Evolutionary conservation across 1,140 invertebrate species (phyloP), one percentile per base, ranked within the genome.

Genomic region (Lordiphosa stackelbergi): DNA sequence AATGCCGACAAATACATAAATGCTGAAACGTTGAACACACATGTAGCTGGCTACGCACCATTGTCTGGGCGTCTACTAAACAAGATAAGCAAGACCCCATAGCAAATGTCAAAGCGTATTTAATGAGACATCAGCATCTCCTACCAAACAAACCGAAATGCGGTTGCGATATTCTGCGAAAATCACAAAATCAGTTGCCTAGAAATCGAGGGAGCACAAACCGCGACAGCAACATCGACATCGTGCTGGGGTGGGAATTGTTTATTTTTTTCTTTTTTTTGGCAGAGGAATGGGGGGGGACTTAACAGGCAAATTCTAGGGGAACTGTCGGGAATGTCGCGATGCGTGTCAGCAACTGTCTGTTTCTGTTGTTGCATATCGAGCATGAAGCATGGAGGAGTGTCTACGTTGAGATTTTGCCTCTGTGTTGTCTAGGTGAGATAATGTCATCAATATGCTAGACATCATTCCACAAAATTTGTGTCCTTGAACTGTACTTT

Each of bases 151-250:
- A 46, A 28, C 9, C 35, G 6, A n/a, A 13, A 6, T 51, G 52
- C 48, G 41, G 59, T 60, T 63, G 69, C 52, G 52, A 46, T 77
- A 31, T 75, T 81, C 75, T 75, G 63, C 49, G 78, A 77, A 84
- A 83, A 83, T 81, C 77, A 81, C 46, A 63, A 83, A 81, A 81
- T 81, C 77, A 83, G 77, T 81, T 81, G 78, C 72, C 77, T 77
- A 81, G 77, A 83, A 73, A 81, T 84, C 77, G 69, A 9, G 36
- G 43, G 24, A 22, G n/a, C 53, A 1, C 13, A 8, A 12, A 64
- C 47, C 46, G 37, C 48, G 40, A 62, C 57, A 61, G 53, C 53
- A 59, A 62, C 41, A 66, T 54, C 66, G 45, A 61, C 68, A 58
- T 54, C 54, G 53, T 43, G 64, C 55, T 68, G 7, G 11, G 24